A percentile compares a stretch with the other conserved stretches of the same genome.
phyloP scores from a whole-genome alignment of 2,888 invertebrate species.

The Amiota communis region DNA sequence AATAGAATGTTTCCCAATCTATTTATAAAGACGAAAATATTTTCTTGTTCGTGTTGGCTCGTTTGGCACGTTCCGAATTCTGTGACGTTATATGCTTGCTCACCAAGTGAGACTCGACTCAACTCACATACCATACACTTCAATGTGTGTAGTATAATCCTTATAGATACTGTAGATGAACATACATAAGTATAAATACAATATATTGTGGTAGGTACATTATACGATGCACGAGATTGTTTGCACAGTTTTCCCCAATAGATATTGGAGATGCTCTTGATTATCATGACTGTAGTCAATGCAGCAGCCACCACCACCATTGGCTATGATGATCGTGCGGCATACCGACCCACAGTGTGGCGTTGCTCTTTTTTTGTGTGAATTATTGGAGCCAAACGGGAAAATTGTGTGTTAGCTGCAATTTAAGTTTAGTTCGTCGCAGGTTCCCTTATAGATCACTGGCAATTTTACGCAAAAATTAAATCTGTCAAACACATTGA shows the following conservation, averaged over 20 bases:
- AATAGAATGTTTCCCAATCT: constrained; percentile 67
- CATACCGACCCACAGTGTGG: constrained; percentile 28
- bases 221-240: background rate
- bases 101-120: background rate
- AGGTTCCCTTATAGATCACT: constrained; percentile 65
- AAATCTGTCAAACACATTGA: background rate
- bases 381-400: constrained; percentile 69
- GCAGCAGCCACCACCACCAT: background rate
- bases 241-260: background rate
- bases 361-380: constrained; percentile 46
- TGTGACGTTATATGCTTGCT: constrained; percentile 11
- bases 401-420: constrained; percentile 63
- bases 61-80: constrained; percentile 36
- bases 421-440: constrained; percentile 67
- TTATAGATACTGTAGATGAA: background rate
- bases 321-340: constrained; percentile 4
- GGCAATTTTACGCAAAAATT: constrained; percentile 37
- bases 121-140: background rate
- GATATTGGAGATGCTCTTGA: constrained; percentile 11
- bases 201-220: no score
- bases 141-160: background rate
- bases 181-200: no score
- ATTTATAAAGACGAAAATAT: constrained; percentile 69
- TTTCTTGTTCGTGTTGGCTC: constrained; percentile 39
- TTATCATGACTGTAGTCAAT: constrained; percentile 3